Percentiles rank a stretch among this genome's conserved stretches.
These are phyloP conservation scores for Plebejus argus DNA, from an alignment of 2,888 invertebrate genomes.

Conservation along the genomic window DNA sequence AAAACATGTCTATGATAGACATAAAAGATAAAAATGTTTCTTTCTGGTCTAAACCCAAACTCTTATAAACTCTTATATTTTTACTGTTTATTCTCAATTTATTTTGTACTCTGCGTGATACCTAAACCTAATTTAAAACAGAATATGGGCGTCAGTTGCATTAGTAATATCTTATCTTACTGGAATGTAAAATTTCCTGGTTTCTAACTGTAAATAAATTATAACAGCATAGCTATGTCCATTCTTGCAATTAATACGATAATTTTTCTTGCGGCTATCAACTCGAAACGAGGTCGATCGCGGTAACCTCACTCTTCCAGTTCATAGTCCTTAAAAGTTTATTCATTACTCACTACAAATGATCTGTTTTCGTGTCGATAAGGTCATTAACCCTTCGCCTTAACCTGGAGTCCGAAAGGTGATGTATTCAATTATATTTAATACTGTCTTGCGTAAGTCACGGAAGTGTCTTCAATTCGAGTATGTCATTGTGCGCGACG, in stretches of 20 bases:
- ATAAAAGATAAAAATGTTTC: too few species aligned
- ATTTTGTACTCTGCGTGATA: not conserved
- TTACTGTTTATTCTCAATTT: too few species aligned
- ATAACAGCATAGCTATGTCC: conserved; percentile 12
- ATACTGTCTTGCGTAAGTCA: not conserved
- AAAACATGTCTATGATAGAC: too few species aligned
- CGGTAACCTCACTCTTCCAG: not conserved
- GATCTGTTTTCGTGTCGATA: conserved; percentile 8
- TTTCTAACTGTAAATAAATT: conserved; percentile 9
- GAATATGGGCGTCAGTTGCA: not conserved
- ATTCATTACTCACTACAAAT: not conserved
- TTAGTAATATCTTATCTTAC: conserved; percentile 3
- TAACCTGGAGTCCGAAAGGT: not conserved
- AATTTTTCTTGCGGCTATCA: conserved; percentile 18
- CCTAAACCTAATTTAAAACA: not conserved
- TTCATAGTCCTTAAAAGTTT: conserved; percentile 19
- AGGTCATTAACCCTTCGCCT: conserved; percentile 1
- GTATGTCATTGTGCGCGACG: not conserved
- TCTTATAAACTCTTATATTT: too few species aligned
- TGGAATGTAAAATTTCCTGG: conserved; percentile 15
- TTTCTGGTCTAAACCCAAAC: too few species aligned
- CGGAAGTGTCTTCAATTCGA: not conserved
- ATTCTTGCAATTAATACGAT: conserved; percentile 15
- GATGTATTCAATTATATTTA: conserved; percentile 6
- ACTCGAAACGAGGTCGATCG: not conserved